Evolutionary conservation across 1,140 invertebrate species (phyloP).

Genomic region (Drosophila truncata): DNA sequence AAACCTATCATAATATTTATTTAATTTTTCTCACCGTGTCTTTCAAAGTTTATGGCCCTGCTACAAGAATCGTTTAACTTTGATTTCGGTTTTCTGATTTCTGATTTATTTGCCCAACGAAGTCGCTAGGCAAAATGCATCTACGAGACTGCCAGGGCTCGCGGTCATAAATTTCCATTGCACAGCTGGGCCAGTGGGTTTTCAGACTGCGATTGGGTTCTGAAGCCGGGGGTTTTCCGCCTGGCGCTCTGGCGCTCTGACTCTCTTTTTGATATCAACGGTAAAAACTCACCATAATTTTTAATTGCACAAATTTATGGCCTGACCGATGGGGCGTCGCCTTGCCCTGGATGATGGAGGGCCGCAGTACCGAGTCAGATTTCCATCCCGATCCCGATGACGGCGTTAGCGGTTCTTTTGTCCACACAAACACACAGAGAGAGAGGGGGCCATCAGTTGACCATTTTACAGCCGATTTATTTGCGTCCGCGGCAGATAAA

Average conservation of each 20-base stretch:
- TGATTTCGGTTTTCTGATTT: slow-evolving; percentile 62
- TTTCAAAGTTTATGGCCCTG: slow-evolving; percentile 34
- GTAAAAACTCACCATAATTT: slow-evolving; percentile 80
- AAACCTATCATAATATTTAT: background rate
- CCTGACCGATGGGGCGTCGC: slow-evolving; percentile 42
- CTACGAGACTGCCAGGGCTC: slow-evolving; percentile 23
- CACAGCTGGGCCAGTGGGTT: slow-evolving; percentile 35
- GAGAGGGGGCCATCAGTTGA: slow-evolving; percentile 44
- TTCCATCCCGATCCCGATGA: slow-evolving; percentile 45
- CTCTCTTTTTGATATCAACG: slow-evolving; percentile 49
- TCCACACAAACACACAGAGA: slow-evolving; percentile 15
- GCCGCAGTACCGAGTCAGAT: slow-evolving; percentile 6
- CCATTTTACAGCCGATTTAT: slow-evolving; percentile 74
- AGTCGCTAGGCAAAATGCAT: slow-evolving; percentile 44
- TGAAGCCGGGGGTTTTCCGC: slow-evolving; percentile 14
- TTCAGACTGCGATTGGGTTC: background rate
- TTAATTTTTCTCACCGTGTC: background rate
- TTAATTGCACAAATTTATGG: slow-evolving; percentile 81
- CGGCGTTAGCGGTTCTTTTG: slow-evolving; percentile 80
- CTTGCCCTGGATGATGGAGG: slow-evolving; percentile 50
- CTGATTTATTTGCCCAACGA: slow-evolving; percentile 69
- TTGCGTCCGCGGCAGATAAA: slow-evolving; percentile 64
- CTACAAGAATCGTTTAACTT: slow-evolving; percentile 61
- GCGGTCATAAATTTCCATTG: slow-evolving; percentile 63
- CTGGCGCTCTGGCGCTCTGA: background rate